A percentile compares a stretch with the other conserved stretches of the same genome.
These are phyloP conservation scores for Drosophila anceps DNA, from an alignment of 2,888 invertebrate species.

Conservation along the genomic window DNA sequence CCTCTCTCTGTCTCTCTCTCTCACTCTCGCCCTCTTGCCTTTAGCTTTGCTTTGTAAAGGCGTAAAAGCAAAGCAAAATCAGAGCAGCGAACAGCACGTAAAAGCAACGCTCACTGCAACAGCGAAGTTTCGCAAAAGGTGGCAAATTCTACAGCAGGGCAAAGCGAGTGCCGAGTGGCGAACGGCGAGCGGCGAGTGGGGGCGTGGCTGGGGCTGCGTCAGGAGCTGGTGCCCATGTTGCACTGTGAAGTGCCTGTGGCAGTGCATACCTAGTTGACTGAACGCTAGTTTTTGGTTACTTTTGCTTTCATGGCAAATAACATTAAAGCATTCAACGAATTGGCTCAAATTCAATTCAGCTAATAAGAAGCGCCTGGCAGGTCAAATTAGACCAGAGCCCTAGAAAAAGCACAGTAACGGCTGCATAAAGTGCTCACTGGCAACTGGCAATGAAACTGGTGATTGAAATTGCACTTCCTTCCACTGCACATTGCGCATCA, in stretches of 20 bases:
- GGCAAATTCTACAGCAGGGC: background rate
- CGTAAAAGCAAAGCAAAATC: slow-evolving; percentile 42
- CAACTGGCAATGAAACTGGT: background rate
- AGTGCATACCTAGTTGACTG: slow-evolving; percentile 16
- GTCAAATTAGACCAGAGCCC: slow-evolving; percentile 14
- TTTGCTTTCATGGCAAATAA: slow-evolving; percentile 40
- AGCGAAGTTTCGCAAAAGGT: slow-evolving; percentile 4
- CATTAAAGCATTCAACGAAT: slow-evolving; percentile 36
- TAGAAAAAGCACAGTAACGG: too few relatives aligned
- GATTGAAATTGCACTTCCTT: background rate
- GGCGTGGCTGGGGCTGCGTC: too few relatives aligned
- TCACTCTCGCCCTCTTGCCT: background rate
- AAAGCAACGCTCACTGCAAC: slow-evolving; percentile 24
- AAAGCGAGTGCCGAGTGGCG: background rate
- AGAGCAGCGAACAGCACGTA: slow-evolving; percentile 39
- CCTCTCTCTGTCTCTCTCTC: background rate
- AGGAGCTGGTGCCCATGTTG: background rate
- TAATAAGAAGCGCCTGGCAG: slow-evolving; percentile 31
- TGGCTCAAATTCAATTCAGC: slow-evolving; percentile 45
- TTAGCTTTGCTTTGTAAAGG: slow-evolving; percentile 5
- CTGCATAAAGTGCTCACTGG: background rate
- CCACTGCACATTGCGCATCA: background rate
- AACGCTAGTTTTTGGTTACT: slow-evolving; percentile 25
- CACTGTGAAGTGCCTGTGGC: slow-evolving; percentile 36
- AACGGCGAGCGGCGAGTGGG: background rate